Conservation (phyloP, 2,888 invertebrate species). For the Alsophila aescularia region DNA sequence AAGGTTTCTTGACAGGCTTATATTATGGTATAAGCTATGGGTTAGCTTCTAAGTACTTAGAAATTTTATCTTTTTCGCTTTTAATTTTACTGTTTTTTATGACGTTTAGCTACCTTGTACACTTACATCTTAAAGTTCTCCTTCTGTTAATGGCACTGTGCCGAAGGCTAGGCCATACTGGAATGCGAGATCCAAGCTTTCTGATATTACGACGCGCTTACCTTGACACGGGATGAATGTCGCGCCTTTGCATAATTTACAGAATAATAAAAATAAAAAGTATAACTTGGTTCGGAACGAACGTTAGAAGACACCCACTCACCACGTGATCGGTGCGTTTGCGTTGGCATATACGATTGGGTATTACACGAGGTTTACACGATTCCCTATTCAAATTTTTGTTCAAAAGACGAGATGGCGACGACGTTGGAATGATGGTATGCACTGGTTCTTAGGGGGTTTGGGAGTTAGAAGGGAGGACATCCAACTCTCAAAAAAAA, state of each 20-base stretch:
- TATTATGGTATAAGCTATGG: no score
- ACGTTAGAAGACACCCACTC: conserved; percentile 46
- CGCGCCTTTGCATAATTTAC: conserved; percentile 62
- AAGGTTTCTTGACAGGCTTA: no score
- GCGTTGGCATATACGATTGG: conserved; percentile 36
- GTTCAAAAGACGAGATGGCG: no score
- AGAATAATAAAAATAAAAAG: conserved; percentile 55
- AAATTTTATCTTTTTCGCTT: no score
- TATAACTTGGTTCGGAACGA: conserved; percentile 45
- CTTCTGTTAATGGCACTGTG: conserved; percentile 2
- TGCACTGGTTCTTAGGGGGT: no score
- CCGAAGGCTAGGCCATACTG: conserved; percentile 23
- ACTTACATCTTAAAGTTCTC: background rate
- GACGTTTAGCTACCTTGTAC: background rate
- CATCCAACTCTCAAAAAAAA: no score
- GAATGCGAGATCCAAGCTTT: conserved; percentile 30
- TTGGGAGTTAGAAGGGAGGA: no score
- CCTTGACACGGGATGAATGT: conserved; percentile 73
- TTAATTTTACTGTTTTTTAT: no score
- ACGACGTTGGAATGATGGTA: no score
- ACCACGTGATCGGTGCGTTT: conserved; percentile 48
- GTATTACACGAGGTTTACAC: no score
- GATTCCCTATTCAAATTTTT: background rate
- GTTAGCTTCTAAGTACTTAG: no score
- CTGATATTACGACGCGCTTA: conserved; percentile 51